Base-by-base conservation (phyloP, 2,797 vertebrate genomes). In the Emys orbicularis region DNA sequence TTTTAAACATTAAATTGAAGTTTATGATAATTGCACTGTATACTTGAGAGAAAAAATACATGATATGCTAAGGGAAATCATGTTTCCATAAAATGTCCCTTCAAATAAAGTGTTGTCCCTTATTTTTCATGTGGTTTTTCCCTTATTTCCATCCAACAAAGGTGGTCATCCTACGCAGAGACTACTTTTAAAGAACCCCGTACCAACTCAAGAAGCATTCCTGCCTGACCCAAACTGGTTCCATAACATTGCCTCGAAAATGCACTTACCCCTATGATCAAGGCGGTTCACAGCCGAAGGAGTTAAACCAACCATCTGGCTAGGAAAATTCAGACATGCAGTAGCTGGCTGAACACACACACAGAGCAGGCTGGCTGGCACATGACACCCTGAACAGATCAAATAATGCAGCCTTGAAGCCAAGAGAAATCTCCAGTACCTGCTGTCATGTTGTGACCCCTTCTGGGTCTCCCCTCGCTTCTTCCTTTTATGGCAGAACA, bases 371-470 rank as follows among this genome's bases (percentile, higher is more conserved):
- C 92, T 97, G 96, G 92, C 84, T 97, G 96, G 96, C 95, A 93
- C 94, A 87, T 95, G 94, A 97, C 89, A 89, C 74, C 25, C 52
- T 93, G 94, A 96, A 86, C 54, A 95, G 89, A 94, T 94, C 96
- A 97, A 95, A 97, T 95, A 97, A 89, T 90, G 90, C 90, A 95
- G 84, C 86, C 15, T 12, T 52, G 91, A 72, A 97, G 96, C 96
- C 94, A 97, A 95, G 89, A 95, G 86, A 92, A 96, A 96, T 93
- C 94, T 92, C 94, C 89, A 95, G 74, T 96, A 96, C 90, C 90
- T 96, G 82, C 94, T 96, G 47, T 65, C 87, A 23, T 10, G n/a
- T 57, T 74, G 2, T 90, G 92, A 72, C 86, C 81, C 87, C 91
- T 77, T 53, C 56, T 79, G 3, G 2, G 83, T 88, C 44, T 10